Evolutionary conservation across 2,888 invertebrate genomes (phyloP).

Genomic region (Luperina nickerlii): DNA sequence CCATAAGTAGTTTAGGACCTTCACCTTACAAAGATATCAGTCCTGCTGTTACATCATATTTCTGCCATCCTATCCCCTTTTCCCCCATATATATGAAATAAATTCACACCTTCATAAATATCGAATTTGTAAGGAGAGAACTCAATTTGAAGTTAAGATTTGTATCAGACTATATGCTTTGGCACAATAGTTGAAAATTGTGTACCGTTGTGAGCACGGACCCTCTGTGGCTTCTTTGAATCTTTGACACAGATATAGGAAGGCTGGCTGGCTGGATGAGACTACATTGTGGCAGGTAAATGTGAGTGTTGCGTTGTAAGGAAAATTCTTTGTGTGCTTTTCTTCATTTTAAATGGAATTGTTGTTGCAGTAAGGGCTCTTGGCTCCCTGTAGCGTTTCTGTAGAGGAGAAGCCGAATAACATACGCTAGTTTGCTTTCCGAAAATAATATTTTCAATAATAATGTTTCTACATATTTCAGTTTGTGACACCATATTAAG

Average conservation of each 20-base stretch:
- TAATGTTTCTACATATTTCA: not conserved
- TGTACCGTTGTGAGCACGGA: conserved; percentile 74
- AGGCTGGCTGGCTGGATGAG: conserved; percentile 63
- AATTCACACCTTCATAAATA: conserved; percentile 57
- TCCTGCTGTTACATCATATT: conserved; percentile 15
- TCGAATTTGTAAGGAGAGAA: conserved; percentile 56
- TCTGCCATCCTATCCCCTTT: conserved; percentile 14
- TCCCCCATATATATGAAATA: conserved; percentile 38
- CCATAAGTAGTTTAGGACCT: not conserved
- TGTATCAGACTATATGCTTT: conserved; percentile 70
- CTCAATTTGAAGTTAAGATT: conserved; percentile 78
- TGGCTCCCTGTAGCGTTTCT: not conserved
- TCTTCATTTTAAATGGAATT: conserved; percentile 31
- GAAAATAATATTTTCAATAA: not conserved
- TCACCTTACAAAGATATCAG: conserved; percentile 28
- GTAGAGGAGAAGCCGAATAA: not conserved
- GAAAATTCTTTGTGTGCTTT: conserved; percentile 28
- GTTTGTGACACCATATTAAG: not conserved
- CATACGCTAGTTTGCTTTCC: not conserved
- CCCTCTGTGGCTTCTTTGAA: conserved; percentile 66
- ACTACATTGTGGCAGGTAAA: conserved; percentile 39
- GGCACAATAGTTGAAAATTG: conserved; percentile 80
- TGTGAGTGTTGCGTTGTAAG: conserved; percentile 29
- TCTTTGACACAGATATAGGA: conserved; percentile 41
- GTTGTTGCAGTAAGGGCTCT: conserved; percentile 40